These are phyloP conservation scores for Phaedon cochleariae DNA, from an alignment of 2,888 invertebrate genomes.

Conservation along the genomic window DNA sequence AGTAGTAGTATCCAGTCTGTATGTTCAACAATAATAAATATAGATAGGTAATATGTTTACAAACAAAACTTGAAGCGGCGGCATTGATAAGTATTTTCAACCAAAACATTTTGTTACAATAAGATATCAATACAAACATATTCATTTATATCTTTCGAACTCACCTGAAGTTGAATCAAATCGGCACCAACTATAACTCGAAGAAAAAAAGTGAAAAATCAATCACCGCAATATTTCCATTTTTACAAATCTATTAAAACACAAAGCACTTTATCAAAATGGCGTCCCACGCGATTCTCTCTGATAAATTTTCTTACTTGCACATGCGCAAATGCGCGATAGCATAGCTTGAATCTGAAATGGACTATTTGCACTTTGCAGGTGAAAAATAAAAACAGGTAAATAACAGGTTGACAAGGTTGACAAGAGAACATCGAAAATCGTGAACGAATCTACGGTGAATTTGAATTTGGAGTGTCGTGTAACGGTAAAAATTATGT, in stretches of 20 bases:
- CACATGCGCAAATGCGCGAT: conserved; percentile 43
- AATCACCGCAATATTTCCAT: conserved; percentile 37
- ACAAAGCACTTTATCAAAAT: conserved; percentile 60
- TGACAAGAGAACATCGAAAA: no score
- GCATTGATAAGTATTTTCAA: conserved; percentile 23
- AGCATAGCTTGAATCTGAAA: background rate
- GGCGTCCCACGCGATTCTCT: conserved; percentile 61
- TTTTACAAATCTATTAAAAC: conserved; percentile 46
- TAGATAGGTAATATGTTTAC: no score
- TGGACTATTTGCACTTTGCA: conserved; percentile 26
- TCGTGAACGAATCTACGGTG: no score
- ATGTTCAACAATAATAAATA: conserved; percentile 22
- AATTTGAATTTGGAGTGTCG: no score
- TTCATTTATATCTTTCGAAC: conserved; percentile 25
- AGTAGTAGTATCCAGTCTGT: no score
- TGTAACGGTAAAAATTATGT: no score
- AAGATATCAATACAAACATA: conserved; percentile 18
- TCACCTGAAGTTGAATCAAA: conserved; percentile 39
- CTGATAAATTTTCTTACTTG: conserved; percentile 48
- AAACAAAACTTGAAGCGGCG: conserved; percentile 45
- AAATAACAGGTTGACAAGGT: no score
- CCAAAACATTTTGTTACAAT: background rate
- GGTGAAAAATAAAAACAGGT: conserved; percentile 14
- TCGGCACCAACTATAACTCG: conserved; percentile 24
- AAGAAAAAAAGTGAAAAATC: conserved; percentile 27